These are phyloP conservation scores for Corythoichthys haematopterus DNA, from an alignment of 2,113 vertebrate genomes.

Conservation along the genomic window DNA sequence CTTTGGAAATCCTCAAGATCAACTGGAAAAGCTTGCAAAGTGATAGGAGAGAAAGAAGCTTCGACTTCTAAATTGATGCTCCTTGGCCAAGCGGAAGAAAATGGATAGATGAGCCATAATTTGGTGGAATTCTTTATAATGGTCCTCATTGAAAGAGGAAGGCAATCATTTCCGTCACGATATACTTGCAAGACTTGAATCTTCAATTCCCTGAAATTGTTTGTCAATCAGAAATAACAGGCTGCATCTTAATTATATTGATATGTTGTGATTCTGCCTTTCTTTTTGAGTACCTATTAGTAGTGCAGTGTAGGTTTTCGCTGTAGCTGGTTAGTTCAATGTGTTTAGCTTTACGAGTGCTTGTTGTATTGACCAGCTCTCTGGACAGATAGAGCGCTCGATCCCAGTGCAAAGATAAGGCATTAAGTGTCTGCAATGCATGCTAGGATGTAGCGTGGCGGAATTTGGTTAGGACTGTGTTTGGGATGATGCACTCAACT, in stretches of 20 bases:
- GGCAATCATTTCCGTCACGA: too few species aligned
- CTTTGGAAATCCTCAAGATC: too few species aligned
- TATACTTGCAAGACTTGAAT: neutral
- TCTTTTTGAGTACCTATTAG: neutral
- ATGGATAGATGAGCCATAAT: too few species aligned
- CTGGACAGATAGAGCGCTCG: conserved; percentile 32
- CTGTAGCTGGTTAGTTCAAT: neutral
- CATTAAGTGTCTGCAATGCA: conserved; percentile 29
- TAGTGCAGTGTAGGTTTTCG: neutral
- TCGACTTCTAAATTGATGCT: too few species aligned
- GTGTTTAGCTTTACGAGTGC: conserved; percentile 18
- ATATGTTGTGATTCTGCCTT: neutral
- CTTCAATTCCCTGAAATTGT: too few species aligned
- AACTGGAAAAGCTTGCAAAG: too few species aligned
- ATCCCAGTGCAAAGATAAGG: conserved; percentile 27
- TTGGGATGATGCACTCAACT: conserved; percentile 39
- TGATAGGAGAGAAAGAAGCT: too few species aligned
- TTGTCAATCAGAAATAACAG: neutral
- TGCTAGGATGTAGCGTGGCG: conserved; percentile 13
- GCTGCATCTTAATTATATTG: neutral
- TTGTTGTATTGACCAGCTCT: conserved; percentile 39
- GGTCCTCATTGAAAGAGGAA: too few species aligned
- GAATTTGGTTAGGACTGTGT: conserved; percentile 36
- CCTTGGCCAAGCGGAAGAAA: too few species aligned
- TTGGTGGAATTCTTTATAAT: too few species aligned